Base-by-base conservation (phyloP, 2,113 vertebrate species). In the Formicarius rufipectus region DNA sequence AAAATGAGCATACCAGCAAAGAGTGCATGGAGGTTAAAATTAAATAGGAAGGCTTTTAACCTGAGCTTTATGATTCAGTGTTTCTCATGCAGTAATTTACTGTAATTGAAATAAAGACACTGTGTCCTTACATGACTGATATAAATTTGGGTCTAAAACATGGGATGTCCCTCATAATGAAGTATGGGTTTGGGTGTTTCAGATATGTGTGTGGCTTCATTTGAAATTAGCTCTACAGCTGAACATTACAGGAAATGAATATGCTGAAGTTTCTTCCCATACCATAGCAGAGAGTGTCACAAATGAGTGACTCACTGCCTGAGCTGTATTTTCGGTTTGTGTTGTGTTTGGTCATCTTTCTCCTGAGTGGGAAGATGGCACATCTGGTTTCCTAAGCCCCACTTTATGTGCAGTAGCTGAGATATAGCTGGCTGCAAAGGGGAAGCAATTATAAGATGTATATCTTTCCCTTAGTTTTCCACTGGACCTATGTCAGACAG, bases 131-230 rank as follows among this genome's bases (percentile, higher is more conserved):
- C 31, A 59, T 47, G 50, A 45, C 68, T 47, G 92, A 88, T 67
- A 79, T 74, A 93, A 93, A 88, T 90, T 88, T 90, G 76, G 39
- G 68, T 89, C 68, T 88, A 64, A 90, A 91, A 31, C 73, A 78
- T 16, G 59, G 76, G 72, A 85, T 72, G 50, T 80, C 68, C 75
- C 35, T 81, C 49, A 52, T 71, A 93, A 89, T 89, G 44, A 84
- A 79, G 33, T 55, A 40, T 45, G 76, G 72, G 27, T 93, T 94
- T 95, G 88, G 83, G 79, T 90, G 82, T 94, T 90, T 88, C 90
- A 53, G 75, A 68, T 40, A 52, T 10, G 30, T 72, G 75, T 83
- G 93, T 93, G 85, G 87, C 75, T 93, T 83, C 72, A 63, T 84
- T 80, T 94, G 82, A 92, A 97, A 95, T 74, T 52, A 93, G 35